phyloP scores from a whole-genome alignment of 2,888 invertebrate species.

The Pterobdella sp. region DNA sequence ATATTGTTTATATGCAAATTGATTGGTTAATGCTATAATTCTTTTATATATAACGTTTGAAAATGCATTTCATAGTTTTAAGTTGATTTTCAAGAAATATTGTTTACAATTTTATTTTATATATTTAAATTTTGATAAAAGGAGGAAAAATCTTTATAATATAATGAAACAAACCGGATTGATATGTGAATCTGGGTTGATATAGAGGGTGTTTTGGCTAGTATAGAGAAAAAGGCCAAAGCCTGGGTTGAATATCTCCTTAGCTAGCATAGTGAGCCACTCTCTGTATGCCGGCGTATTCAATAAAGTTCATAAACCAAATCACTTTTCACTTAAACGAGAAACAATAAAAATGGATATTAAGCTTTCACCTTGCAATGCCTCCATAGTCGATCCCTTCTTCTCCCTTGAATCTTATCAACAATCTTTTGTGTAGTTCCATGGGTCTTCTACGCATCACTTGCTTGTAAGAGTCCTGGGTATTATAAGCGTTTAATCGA shows the following conservation, averaged over 20 bases:
- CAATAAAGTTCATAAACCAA: too few relatives aligned
- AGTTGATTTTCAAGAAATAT: too few relatives aligned
- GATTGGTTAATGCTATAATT: too few relatives aligned
- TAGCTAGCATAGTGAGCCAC: conserved; percentile 85
- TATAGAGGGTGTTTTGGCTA: conserved; percentile 87
- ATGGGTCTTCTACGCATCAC: conserved; percentile 17
- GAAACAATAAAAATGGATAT: too few relatives aligned
- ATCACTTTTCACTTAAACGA: too few relatives aligned
- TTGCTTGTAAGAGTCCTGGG: conserved; percentile 25
- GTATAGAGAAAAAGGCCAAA: conserved; percentile 93
- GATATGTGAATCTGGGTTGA: conserved; percentile 71
- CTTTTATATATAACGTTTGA: too few relatives aligned
- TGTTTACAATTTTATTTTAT: background rate
- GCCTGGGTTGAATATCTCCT: conserved; percentile 92
- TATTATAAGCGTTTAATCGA: too few relatives aligned
- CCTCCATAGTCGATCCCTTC: conserved; percentile 31
- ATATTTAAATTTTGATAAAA: conserved; percentile 2
- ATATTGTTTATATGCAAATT: too few relatives aligned
- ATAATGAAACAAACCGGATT: conserved; percentile 54
- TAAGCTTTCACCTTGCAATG: conserved; percentile 21
- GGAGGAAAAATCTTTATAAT: background rate
- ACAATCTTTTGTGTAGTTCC: conserved; percentile 22
- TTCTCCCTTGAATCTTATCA: conserved; percentile 23
- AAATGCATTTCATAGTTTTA: too few relatives aligned
- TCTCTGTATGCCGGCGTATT: conserved; percentile 59